phyloP scores from a whole-genome alignment of 1,140 invertebrate genomes.

The Drosophila ficusphila region DNA sequence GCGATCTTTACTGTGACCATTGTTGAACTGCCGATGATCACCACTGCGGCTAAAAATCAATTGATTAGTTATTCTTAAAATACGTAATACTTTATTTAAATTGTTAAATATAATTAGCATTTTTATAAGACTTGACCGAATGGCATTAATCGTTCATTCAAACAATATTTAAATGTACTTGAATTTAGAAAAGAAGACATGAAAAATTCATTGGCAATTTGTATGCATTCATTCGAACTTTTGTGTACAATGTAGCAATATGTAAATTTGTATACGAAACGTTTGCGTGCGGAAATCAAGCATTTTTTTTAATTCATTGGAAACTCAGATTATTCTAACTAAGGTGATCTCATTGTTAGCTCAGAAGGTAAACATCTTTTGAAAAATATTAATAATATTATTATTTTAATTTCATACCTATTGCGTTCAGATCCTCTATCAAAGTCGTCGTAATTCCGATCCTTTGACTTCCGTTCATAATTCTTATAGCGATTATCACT shows the following conservation, averaged over 20 bases:
- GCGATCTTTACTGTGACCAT: constrained; percentile 16
- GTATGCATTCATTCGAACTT: background rate
- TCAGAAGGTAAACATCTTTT: no score
- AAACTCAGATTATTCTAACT: no score
- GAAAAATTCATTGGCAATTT: constrained; percentile 5
- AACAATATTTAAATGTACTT: background rate
- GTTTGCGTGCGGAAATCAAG: no score
- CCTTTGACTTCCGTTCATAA: constrained; percentile 55
- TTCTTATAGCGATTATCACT: constrained; percentile 60
- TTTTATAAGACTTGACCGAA: background rate
- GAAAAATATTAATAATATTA: no score
- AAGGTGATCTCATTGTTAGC: no score
- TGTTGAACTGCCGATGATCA: constrained; percentile 45
- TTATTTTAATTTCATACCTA: constrained; percentile 42
- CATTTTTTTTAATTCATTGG: no score
- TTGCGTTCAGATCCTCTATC: constrained; percentile 46
- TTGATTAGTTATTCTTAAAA: background rate
- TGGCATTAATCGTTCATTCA: background rate
- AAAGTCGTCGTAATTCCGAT: constrained; percentile 50
- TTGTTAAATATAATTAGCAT: background rate
- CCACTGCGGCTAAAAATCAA: constrained; percentile 6
- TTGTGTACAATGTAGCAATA: no score
- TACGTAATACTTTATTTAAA: background rate
- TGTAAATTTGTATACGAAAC: background rate
- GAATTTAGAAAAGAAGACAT: background rate